phyloP scores from a whole-genome alignment of 2,113 vertebrate genomes.

The Xiphophorus maculatus region DNA sequence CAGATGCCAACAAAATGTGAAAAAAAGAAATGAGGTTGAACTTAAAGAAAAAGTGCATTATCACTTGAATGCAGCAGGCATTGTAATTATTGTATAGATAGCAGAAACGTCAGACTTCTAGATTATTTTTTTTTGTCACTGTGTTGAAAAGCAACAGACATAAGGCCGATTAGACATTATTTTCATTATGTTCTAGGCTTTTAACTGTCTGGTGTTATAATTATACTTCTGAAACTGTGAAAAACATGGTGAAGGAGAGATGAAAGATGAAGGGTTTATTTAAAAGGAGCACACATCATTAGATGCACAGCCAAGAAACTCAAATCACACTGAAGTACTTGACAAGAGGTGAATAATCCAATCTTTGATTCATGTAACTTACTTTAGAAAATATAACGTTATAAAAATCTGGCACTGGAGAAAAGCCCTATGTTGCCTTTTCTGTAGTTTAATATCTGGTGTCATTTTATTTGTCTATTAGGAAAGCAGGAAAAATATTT shows the following conservation, averaged over 20 bases:
- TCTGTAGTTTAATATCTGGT: neutral
- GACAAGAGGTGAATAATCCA: slow-evolving; percentile 29
- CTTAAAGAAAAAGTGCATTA: slow-evolving; percentile 15
- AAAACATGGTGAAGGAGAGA: slow-evolving; percentile 25
- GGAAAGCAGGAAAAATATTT: no score
- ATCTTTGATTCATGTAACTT: slow-evolving; percentile 3
- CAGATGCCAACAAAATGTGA: slow-evolving; percentile 25
- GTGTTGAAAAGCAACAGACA: slow-evolving; percentile 36
- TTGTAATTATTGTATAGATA: slow-evolving; percentile 16
- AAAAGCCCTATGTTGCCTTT: neutral
- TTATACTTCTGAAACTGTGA: slow-evolving; percentile 36
- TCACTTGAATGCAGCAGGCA: neutral
- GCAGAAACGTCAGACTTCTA: slow-evolving; percentile 28
- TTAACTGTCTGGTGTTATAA: slow-evolving; percentile 54
- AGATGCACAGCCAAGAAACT: slow-evolving; percentile 1
- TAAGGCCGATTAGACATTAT: slow-evolving; percentile 41
- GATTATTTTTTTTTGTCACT: neutral
- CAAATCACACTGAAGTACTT: slow-evolving; percentile 30
- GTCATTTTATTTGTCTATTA: no score
- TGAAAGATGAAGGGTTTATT: slow-evolving; percentile 8
- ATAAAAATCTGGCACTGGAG: slow-evolving; percentile 5
- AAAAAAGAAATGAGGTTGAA: neutral
- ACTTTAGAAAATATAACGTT: neutral
- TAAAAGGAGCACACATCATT: neutral
- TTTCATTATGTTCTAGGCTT: slow-evolving; percentile 46